phyloP scores from a whole-genome alignment of 1,140 invertebrate genomes.

The Caligus rogercresseyi region DNA sequence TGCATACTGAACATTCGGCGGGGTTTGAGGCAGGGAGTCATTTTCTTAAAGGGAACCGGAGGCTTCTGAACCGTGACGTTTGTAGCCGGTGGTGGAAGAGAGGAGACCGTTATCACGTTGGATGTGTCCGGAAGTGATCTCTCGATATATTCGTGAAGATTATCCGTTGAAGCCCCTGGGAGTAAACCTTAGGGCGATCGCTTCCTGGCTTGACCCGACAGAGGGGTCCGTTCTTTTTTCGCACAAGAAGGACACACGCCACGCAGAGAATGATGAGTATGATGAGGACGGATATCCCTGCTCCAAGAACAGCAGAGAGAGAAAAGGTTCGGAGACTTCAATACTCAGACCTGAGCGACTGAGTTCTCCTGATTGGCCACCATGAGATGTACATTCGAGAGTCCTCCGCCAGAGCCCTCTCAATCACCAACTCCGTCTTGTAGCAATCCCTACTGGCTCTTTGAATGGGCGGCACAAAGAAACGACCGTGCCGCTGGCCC shows the following conservation, averaged over 20 bases:
- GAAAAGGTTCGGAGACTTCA: neutral
- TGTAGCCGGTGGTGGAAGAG: neutral
- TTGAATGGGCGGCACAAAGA: neutral
- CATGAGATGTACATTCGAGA: neutral
- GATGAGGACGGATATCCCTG: neutral
- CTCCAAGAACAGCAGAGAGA: neutral
- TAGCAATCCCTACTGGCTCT: neutral
- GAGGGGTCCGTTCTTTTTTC: neutral
- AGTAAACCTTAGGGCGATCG: neutral
- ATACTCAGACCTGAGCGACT: neutral
- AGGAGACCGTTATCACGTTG: neutral
- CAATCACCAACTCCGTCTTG: neutral
- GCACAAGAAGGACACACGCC: neutral
- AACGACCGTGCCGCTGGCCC: slow-evolving; percentile 25
- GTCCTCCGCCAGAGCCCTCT: neutral
- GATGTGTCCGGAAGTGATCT: neutral
- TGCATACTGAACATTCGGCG: neutral
- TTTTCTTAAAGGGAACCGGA: neutral
- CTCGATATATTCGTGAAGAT: neutral
- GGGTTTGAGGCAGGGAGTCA: neutral
- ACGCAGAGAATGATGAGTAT: neutral
- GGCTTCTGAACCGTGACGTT: neutral
- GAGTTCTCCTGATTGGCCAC: neutral
- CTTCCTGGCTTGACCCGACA: neutral
- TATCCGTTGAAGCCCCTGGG: neutral